Evolutionary conservation across 2,888 invertebrate species (phyloP), one percentile per base, ranked within the genome.

Genomic region (Apodemia mormo): DNA sequence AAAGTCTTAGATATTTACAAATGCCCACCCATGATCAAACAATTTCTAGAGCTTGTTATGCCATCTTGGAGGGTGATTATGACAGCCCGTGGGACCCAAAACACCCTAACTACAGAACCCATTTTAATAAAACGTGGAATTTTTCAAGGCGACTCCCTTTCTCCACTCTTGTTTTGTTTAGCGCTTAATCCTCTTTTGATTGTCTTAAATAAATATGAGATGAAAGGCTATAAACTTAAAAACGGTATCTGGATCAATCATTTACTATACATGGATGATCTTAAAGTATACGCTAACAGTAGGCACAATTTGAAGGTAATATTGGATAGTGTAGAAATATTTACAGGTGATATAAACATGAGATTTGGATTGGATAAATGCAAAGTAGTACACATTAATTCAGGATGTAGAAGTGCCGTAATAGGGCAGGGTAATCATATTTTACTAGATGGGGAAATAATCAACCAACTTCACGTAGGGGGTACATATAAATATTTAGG

Each of bases 291-390:
- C 37, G 37, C 37, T 52, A 52, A 52, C 14, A 52, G 52, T 52
- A 52, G 52, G n/a, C 14, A 33, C 56, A 69, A 70, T 43, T 54
- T 70, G 5, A 70, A 66, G 58, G 14, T 52, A 52, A 2, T 52
- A 14, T 14, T 52, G 14, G 12, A 52, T 14, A 70, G 65, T 58
- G 45, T 54, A 14, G 71, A 76, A 66, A 69, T 76, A 66, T 73
- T 74, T 43, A 74, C 72, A 12, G 33, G 29, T 2, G 74, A 74
- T 49, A 73, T 72, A 68, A 70, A 69, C n/a, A 70, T 68, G 70
- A 67, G 29, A 10, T 73, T 72, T 67, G 71, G 71, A 0, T 14
- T 74, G 7, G 30, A 71, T 52, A 52, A 52, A 14, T 52, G 52
- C 6, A 49, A 49, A 0, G 49, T 49, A 49, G 6, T 49, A 49